Percentiles rank a stretch among this genome's conserved stretches.
These are phyloP conservation scores for Drosophila albomicans DNA, from an alignment of 1,140 invertebrate genomes.

Conservation along the genomic window DNA sequence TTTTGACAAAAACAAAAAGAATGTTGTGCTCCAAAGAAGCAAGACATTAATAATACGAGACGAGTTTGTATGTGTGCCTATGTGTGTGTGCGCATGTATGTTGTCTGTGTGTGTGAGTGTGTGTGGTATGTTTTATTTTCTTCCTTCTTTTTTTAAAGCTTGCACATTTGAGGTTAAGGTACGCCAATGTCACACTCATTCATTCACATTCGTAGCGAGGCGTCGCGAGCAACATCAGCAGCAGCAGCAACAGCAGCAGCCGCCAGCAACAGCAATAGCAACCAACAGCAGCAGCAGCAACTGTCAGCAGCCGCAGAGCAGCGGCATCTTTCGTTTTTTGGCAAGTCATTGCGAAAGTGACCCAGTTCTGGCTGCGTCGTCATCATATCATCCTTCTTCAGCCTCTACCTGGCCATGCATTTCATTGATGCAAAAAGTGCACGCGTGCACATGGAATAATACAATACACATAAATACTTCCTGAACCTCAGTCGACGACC, in stretches of 20 bases:
- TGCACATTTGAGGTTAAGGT: conserved; percentile 83
- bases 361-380: conserved; percentile 65
- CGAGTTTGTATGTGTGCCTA: conserved; percentile 14
- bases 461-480: conserved; percentile 44
- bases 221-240: conserved; percentile 64
- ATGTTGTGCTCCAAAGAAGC: conserved; percentile 52
- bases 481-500: conserved; percentile 42
- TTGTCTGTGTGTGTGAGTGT: conserved; percentile 17
- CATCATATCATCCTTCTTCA: conserved; percentile 27
- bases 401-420: conserved; percentile 62
- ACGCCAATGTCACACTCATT: conserved; percentile 81
- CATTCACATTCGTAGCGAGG: conserved; percentile 82
- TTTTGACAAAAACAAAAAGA: conserved; percentile 67
- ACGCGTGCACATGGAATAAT: conserved; percentile 57
- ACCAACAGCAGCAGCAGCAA: conserved; percentile 20
- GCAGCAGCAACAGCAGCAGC: conserved; percentile 25
- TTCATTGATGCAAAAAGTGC: conserved; percentile 70
- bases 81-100: conserved; percentile 17
- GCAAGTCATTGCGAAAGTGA: conserved; percentile 81
- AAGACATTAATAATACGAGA: conserved; percentile 50
- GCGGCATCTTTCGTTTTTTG: conserved; percentile 65
- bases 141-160: conserved; percentile 63
- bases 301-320: conserved; percentile 37
- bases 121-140: conserved; percentile 43
- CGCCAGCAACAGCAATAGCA: conserved; percentile 32